phyloP scores from a whole-genome alignment of 2,113 vertebrate genomes.

The Mola mola region DNA sequence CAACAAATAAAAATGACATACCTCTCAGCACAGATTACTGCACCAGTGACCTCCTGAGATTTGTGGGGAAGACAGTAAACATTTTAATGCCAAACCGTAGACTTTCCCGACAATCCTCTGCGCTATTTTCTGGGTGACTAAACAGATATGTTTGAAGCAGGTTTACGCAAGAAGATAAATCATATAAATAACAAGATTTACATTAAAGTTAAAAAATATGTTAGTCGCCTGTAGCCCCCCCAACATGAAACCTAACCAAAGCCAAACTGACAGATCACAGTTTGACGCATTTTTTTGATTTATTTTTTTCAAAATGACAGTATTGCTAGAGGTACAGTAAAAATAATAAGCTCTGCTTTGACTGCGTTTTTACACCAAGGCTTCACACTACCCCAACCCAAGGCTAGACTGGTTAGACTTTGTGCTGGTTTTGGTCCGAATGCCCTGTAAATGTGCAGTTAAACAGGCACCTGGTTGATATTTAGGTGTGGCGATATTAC shows the following conservation, averaged over 20 bases:
- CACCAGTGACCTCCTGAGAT: conserved; percentile 13
- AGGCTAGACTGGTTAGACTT: too few relatives aligned
- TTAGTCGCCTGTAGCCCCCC: conserved; percentile 1
- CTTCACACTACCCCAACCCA: too few relatives aligned
- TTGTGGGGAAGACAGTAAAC: conserved; percentile 21
- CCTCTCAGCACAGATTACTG: too few relatives aligned
- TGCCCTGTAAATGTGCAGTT: too few relatives aligned
- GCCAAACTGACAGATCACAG: conserved; percentile 3
- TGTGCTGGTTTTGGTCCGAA: too few relatives aligned
- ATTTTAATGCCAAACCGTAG: conserved; percentile 15
- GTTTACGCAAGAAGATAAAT: conserved; percentile 9
- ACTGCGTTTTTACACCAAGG: conserved; percentile 16
- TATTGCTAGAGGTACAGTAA: neutral
- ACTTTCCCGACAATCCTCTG: conserved; percentile 19
- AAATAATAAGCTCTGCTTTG: conserved; percentile 25
- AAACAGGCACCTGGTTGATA: too few relatives aligned
- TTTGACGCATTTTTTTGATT: neutral
- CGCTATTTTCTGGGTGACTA: conserved; percentile 23
- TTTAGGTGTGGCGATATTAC: too few relatives aligned
- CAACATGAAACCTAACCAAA: neutral
- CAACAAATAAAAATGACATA: too few relatives aligned
- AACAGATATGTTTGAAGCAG: conserved; percentile 5
- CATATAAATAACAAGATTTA: neutral
- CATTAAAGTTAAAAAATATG: neutral
- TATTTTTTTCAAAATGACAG: conserved; percentile 17